Percentiles rank a stretch among this genome's conserved stretches.
Conservation (phyloP, 2,797 vertebrate species). For the Discoglossus pictus region DNA sequence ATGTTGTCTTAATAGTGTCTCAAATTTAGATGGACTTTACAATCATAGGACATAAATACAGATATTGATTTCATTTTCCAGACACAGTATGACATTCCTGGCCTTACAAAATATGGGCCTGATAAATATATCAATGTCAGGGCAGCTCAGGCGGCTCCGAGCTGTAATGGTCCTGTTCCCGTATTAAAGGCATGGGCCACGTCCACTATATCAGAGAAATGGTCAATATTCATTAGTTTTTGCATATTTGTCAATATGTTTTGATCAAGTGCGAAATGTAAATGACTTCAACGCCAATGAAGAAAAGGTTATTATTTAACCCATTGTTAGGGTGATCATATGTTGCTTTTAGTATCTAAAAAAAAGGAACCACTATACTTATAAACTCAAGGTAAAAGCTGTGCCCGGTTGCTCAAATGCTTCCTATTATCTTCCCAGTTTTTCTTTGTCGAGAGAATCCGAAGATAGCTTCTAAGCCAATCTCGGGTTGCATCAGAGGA, state of each 20-base stretch:
- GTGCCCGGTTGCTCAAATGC: too few relatives aligned
- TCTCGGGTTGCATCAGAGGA: too few relatives aligned
- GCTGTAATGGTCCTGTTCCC: constrained; percentile 6
- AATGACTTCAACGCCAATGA: constrained; percentile 7
- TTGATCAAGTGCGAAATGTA: constrained; percentile 33
- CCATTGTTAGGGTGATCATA: too few relatives aligned
- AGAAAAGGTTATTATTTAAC: neutral
- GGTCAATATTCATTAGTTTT: constrained; percentile 34
- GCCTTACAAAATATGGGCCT: constrained; percentile 40
- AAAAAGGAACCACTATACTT: too few relatives aligned
- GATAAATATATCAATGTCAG: constrained; percentile 43
- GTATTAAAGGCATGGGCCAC: constrained; percentile 2
- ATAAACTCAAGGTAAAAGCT: too few relatives aligned
- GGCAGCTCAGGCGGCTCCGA: constrained; percentile 4
- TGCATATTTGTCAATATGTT: constrained; percentile 36
- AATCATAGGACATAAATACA: constrained; percentile 49
- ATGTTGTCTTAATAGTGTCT: constrained; percentile 49
- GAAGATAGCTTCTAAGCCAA: too few relatives aligned
- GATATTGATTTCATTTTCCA: constrained; percentile 49
- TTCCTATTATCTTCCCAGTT: too few relatives aligned
- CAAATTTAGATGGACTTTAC: constrained; percentile 50
- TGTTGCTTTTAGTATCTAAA: too few relatives aligned
- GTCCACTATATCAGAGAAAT: constrained; percentile 12
- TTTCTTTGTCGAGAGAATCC: too few relatives aligned
- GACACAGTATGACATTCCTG: constrained; percentile 32